Conservation (phyloP, 2,888 invertebrate genomes). For the Gonocerus acuteangulatus region DNA sequence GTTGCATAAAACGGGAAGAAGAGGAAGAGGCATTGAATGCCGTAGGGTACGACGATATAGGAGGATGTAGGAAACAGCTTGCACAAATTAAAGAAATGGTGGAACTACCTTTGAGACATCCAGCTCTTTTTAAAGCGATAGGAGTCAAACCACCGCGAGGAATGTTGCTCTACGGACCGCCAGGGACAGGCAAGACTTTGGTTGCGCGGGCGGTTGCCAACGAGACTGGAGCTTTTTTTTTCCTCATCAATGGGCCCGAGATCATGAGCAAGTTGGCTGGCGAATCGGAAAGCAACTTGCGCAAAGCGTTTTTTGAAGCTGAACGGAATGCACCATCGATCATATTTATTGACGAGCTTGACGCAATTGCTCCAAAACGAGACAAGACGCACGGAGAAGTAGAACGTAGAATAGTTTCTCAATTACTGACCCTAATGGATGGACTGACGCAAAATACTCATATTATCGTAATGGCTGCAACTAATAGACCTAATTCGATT, state of each 20-base stretch:
- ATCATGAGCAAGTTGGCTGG: conserved; percentile 99
- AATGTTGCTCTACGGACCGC: conserved; percentile 91
- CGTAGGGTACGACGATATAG: conserved; percentile 97
- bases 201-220: conserved; percentile 92
- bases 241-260: conserved; percentile 95
- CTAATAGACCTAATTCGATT: conserved; percentile 96
- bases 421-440: conserved; percentile 95
- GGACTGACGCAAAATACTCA: conserved; percentile 97
- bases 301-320: conserved; percentile 98
- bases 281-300: conserved; percentile 94
- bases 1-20: conserved; percentile 97
- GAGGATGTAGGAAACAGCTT: conserved; percentile 94
- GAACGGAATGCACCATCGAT: conserved; percentile 99
- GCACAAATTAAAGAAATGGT: conserved; percentile 99
- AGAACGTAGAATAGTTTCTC: conserved; percentile 95
- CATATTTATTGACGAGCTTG: conserved; percentile 97
- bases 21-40: conserved; percentile 96
- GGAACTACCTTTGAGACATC: conserved; percentile 93
- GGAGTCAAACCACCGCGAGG: conserved; percentile 98
- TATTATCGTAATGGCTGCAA: conserved; percentile 99
- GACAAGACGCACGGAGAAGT: conserved; percentile 99
- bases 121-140: conserved; percentile 96
- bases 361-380: conserved; percentile 97
- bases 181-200: conserved; percentile 92
- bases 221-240: conserved; percentile 99